Evolutionary conservation across 2,113 vertebrate species (phyloP), one percentile per base, ranked within the genome.

Genomic region (Argyrosomus japonicus): DNA sequence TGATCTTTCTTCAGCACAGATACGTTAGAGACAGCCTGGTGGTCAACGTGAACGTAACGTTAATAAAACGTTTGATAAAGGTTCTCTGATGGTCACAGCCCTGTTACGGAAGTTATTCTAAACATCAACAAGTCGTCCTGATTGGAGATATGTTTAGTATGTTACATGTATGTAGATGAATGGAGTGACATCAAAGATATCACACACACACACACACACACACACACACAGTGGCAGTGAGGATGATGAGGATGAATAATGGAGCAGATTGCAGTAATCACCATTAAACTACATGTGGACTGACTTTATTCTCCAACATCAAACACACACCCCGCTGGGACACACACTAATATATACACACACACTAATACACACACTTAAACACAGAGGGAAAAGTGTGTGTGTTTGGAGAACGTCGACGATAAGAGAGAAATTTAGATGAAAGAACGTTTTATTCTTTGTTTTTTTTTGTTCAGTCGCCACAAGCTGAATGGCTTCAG

Each of bases 401-500:
- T 85, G 82, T 91, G 83, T 90, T 87, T 87, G 72, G 50, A 87
- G 88, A 90, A 81, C 77, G 65, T 74, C 11, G 60, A 74, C 86
- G 90, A 91, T 92, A 63, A 91, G 90, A 91, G 73, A 90, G 89
- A 90, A 92, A 92, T 91, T 89, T 92, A 92, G 89, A 92, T 92
- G 89, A 92, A 92, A 92, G 88, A 79, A 23, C 4, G 21, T 91
- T 87, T 90, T 88, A 83, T 87, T 86, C 82, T 88, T 85, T 68
- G 43, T 75, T 45, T 65, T 84, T 82, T 82, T 81, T 74, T n/a
- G n/a, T 68, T 82, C 27, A 64, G 86, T 90, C 47, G 87, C 88
- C 89, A 89, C n/a, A 7, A 89, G 90, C 85, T 62, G 71, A 90
- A 91, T 88, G 81, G 85, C 88, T 88, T 57, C 85, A 84, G 88